Conservation (phyloP, 1,140 invertebrate genomes). For the Radopholus similis region DNA sequence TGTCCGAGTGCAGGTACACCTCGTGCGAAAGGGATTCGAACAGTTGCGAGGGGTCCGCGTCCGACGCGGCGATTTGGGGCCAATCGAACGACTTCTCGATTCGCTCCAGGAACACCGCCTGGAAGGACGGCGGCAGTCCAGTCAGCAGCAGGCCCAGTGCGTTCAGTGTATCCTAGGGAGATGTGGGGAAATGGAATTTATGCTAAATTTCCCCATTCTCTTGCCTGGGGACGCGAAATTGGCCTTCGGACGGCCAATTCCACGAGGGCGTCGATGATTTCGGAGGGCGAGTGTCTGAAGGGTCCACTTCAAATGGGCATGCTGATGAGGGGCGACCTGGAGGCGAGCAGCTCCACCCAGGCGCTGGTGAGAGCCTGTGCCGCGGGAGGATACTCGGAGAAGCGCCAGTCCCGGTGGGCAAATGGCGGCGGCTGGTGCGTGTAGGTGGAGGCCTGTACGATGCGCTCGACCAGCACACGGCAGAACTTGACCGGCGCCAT, state of each 20-base stretch:
- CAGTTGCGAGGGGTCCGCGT: conserved; percentile 23
- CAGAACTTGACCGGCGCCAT: conserved; percentile 33
- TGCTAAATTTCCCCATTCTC: not conserved
- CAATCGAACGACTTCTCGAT: conserved; percentile 40
- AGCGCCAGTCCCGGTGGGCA: conserved; percentile 35
- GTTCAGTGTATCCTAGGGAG: conserved; percentile 20
- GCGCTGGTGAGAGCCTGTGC: conserved; percentile 38
- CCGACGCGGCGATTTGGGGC: conserved; percentile 19
- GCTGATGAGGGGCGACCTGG: conserved; percentile 24
- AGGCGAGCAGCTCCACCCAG: conserved; percentile 39
- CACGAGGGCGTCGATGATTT: conserved; percentile 31
- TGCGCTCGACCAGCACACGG: conserved; percentile 27
- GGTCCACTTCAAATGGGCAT: too few species aligned
- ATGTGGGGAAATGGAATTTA: not conserved
- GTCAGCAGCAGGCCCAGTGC: conserved; percentile 36
- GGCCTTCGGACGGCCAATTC: conserved; percentile 33
- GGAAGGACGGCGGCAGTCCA: conserved; percentile 34
- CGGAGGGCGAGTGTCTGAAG: not conserved
- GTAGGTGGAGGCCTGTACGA: conserved; percentile 40
- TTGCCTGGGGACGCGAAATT: conserved; percentile 30
- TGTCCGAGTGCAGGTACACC: conserved; percentile 39
- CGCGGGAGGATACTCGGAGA: conserved; percentile 36
- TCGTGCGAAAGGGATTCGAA: conserved; percentile 43
- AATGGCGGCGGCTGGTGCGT: conserved; percentile 39
- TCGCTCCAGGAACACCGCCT: conserved; percentile 28